Percentiles rank a stretch among this genome's conserved stretches.
Evolutionary conservation across 2,113 vertebrate genomes (phyloP).

Genomic region (Spea bombifrons): DNA sequence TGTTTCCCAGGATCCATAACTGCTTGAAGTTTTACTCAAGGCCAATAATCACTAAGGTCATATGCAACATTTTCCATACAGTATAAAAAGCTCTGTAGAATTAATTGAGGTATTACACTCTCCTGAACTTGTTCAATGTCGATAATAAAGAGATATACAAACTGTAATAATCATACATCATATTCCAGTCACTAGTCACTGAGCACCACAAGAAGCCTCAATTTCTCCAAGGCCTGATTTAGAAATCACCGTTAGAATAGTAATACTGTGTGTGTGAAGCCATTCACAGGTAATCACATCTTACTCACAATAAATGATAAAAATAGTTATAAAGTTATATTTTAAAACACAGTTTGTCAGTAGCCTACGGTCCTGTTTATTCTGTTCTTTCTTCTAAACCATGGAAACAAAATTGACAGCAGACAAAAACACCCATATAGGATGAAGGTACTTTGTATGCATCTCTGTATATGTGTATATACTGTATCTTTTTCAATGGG

Average conservation of each 20-base stretch:
- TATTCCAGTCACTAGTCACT: conserved; percentile 44
- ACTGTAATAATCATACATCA: conserved; percentile 42
- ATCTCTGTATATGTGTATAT: too few relatives aligned
- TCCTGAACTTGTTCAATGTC: conserved; percentile 28
- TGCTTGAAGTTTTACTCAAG: conserved; percentile 14
- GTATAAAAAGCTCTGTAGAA: conserved; percentile 19
- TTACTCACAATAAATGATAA: conserved; percentile 15
- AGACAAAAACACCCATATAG: too few relatives aligned
- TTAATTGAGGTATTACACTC: conserved; percentile 34
- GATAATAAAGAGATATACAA: conserved; percentile 35
- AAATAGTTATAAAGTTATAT: conserved; percentile 26
- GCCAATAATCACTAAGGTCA: conserved; percentile 37
- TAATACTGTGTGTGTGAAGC: conserved; percentile 13
- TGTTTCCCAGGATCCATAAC: conserved; percentile 22
- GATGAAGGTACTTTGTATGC: too few relatives aligned
- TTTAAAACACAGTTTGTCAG: neutral
- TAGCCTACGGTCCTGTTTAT: too few relatives aligned
- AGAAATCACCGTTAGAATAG: conserved; percentile 32
- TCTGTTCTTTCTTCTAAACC: too few relatives aligned
- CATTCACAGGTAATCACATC: conserved; percentile 26
- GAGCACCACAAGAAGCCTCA: conserved; percentile 31
- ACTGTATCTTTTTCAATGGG: too few relatives aligned
- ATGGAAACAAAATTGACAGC: too few relatives aligned
- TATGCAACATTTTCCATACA: conserved; percentile 27
- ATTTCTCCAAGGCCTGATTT: conserved; percentile 39